Evolutionary conservation across 1,140 invertebrate genomes (phyloP).

Genomic region (Cardiocondyla obscurior): DNA sequence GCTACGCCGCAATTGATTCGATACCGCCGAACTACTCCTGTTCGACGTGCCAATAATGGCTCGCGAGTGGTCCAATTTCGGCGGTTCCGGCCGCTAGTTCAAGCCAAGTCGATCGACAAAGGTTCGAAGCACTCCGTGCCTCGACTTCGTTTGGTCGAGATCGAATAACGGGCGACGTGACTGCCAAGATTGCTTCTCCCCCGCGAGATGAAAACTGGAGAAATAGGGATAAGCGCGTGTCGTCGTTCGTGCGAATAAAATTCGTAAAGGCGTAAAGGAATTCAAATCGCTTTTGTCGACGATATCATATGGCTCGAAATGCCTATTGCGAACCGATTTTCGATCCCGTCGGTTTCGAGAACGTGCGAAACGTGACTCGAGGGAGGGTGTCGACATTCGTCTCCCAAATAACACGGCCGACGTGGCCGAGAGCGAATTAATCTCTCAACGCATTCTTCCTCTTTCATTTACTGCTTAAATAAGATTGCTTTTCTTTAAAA

Average conservation of each 20-base stretch:
- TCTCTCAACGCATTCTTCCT: background rate
- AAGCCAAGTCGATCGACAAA: conserved; percentile 42
- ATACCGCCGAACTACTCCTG: conserved; percentile 25
- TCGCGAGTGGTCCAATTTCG: conserved; percentile 32
- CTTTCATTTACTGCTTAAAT: background rate
- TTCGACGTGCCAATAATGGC: conserved; percentile 37
- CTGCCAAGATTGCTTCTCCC: conserved; percentile 53
- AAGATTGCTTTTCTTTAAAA: background rate
- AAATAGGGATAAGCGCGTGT: conserved; percentile 56
- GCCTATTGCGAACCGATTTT: conserved; percentile 40
- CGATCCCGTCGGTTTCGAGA: conserved; percentile 15
- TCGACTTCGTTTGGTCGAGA: conserved; percentile 48
- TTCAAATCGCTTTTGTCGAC: conserved; percentile 53
- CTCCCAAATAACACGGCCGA: conserved; percentile 3
- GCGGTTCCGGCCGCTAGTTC: background rate
- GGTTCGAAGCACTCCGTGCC: conserved; percentile 26
- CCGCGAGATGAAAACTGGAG: conserved; percentile 57
- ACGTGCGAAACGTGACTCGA: conserved; percentile 21
- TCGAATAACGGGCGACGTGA: conserved; percentile 57
- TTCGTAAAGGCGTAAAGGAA: conserved; percentile 35
- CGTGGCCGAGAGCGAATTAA: background rate
- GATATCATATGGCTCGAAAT: conserved; percentile 47
- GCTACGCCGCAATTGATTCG: conserved; percentile 23
- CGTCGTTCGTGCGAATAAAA: conserved; percentile 54
- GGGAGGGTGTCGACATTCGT: background rate